These are phyloP conservation scores for Andrena bucephala DNA, from an alignment of 2,888 invertebrate genomes.

Conservation along the genomic window DNA sequence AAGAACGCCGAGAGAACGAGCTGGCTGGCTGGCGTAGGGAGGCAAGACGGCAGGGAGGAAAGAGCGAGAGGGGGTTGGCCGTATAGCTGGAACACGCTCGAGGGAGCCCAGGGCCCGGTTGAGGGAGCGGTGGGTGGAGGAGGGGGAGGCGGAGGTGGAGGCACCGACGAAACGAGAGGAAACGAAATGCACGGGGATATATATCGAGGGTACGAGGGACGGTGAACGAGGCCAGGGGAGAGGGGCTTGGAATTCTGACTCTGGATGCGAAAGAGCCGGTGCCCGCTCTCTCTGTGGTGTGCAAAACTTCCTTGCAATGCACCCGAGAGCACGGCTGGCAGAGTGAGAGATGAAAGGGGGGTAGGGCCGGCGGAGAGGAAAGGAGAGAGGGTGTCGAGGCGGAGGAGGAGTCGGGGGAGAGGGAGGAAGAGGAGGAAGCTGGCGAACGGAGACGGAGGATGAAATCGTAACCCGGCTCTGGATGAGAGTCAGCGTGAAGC, in stretches of 20 bases:
- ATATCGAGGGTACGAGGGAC: constrained; percentile 73
- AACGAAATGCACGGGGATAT: constrained; percentile 76
- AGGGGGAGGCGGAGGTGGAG: constrained; percentile 36
- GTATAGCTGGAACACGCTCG: constrained; percentile 62
- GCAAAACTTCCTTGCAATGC: constrained; percentile 79
- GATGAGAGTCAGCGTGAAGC: constrained; percentile 79
- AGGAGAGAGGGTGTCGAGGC: constrained; percentile 62
- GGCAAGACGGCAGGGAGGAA: constrained; percentile 51
- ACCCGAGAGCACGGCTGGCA: constrained; percentile 58
- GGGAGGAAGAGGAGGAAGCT: constrained; percentile 33
- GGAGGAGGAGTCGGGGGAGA: constrained; percentile 48
- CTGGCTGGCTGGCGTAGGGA: constrained; percentile 52
- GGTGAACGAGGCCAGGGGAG: constrained; percentile 68
- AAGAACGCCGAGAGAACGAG: constrained; percentile 71
- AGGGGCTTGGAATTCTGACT: constrained; percentile 72
- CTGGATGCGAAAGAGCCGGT: constrained; percentile 74
- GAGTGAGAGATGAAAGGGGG: constrained; percentile 24
- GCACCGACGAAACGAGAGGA: constrained; percentile 70
- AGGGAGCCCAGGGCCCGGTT: constrained; percentile 48
- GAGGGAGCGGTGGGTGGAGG: constrained; percentile 41
- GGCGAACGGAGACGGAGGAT: constrained; percentile 61
- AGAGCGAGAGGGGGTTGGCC: constrained; percentile 43
- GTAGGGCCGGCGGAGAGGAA: constrained; percentile 24
- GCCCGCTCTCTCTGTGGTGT: constrained; percentile 75
- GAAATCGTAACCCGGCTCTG: constrained; percentile 77